phyloP scores from a whole-genome alignment of 1,140 invertebrate species.

The Ephestia elutella region DNA sequence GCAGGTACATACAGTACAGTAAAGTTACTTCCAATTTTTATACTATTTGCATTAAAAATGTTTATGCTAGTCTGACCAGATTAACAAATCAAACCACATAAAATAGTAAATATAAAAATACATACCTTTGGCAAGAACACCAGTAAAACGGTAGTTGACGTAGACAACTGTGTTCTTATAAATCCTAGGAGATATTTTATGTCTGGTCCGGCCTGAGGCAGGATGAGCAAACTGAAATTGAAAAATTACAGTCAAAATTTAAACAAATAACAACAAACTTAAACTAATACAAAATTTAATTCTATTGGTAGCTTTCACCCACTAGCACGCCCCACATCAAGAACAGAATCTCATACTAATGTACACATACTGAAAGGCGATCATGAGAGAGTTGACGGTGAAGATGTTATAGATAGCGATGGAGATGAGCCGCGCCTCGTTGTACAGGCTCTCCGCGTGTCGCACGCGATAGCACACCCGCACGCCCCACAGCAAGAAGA shows the following conservation, averaged over 20 bases:
- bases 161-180: conserved; percentile 89
- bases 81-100: no score
- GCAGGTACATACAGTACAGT: no score
- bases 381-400: conserved; percentile 91
- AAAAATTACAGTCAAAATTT: not conserved
- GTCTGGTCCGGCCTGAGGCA: conserved; percentile 89
- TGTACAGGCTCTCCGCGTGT: conserved; percentile 93
- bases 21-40: no score
- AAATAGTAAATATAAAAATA: not conserved
- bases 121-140: conserved; percentile 91
- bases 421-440: conserved; percentile 92
- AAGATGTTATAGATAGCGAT: conserved; percentile 96
- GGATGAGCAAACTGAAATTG: conserved; percentile 83
- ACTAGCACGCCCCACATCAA: no score
- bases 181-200: conserved; percentile 92
- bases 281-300: no score
- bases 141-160: conserved; percentile 86
- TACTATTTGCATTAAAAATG: no score
- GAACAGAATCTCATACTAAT: no score
- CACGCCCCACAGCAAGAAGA: conserved; percentile 93
- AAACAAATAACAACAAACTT: no score
- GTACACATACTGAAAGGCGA: conserved; percentile 90
- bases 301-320: no score
- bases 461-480: conserved; percentile 92
- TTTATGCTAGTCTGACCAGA: no score